A percentile compares a stretch with the other conserved stretches of the same genome.
phyloP scores from a whole-genome alignment of 1,140 invertebrate genomes.

The Camponotus vicinus region DNA sequence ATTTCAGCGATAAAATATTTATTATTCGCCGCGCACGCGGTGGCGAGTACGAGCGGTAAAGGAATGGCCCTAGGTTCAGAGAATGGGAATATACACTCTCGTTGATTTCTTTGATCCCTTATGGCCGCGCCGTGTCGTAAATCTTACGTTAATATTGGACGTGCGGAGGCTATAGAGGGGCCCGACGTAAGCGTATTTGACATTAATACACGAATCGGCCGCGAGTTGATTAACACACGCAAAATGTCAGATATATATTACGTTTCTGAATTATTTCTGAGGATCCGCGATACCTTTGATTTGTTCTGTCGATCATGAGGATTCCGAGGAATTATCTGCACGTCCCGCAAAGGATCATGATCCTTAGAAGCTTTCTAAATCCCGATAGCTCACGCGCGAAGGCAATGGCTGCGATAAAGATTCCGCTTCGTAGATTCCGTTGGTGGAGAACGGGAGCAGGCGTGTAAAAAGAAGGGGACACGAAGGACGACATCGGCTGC shows the following conservation, averaged over 20 bases:
- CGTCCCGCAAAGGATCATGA: slow-evolving; percentile 23
- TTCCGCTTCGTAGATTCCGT: slow-evolving; percentile 10
- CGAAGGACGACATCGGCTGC: slow-evolving; percentile 30
- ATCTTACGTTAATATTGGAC: slow-evolving; percentile 45
- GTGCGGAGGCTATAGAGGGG: not conserved
- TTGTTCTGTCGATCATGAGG: slow-evolving; percentile 32
- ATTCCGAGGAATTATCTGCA: not conserved
- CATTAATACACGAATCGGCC: not conserved
- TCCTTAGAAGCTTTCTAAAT: slow-evolving; percentile 35
- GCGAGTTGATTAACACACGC: not conserved
- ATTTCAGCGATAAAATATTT: slow-evolving; percentile 78
- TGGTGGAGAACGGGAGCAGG: not conserved
- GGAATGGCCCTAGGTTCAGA: slow-evolving; percentile 73
- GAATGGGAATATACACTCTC: slow-evolving; percentile 76
- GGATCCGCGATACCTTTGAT: not conserved
- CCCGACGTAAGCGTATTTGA: not conserved
- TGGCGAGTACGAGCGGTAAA: not conserved
- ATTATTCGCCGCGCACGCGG: slow-evolving; percentile 44
- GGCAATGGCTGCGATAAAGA: slow-evolving; percentile 42
- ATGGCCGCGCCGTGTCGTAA: slow-evolving; percentile 38
- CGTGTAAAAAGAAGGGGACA: slow-evolving; percentile 4
- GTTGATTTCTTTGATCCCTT: slow-evolving; percentile 77
- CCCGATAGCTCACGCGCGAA: slow-evolving; percentile 18
- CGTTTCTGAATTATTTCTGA: not conserved
- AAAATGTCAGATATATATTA: not conserved